phyloP scores from a whole-genome alignment of 2,113 vertebrate species.

The Verasper variegatus region DNA sequence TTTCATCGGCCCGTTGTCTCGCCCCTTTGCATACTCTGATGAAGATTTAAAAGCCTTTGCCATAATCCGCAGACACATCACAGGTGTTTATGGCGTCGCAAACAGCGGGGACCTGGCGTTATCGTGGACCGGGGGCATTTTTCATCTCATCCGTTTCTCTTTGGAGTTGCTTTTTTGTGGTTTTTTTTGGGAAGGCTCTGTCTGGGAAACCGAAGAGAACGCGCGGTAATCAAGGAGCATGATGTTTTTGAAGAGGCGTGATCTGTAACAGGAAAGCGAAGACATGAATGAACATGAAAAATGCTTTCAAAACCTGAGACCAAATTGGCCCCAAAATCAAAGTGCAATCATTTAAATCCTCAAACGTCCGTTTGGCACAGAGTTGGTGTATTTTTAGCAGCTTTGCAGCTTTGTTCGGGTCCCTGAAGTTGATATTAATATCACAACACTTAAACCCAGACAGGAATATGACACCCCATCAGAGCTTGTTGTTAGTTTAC shows the following conservation, averaged over 20 bases:
- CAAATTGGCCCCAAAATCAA: slow-evolving; percentile 44
- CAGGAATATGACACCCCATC: neutral
- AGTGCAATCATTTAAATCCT: slow-evolving; percentile 29
- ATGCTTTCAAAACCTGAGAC: slow-evolving; percentile 23
- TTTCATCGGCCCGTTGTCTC: slow-evolving; percentile 33
- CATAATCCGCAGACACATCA: slow-evolving; percentile 54
- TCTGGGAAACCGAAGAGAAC: slow-evolving; percentile 14
- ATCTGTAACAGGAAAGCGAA: slow-evolving; percentile 25
- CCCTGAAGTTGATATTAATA: slow-evolving; percentile 32
- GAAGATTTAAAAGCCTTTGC: slow-evolving; percentile 53
- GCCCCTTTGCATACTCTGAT: slow-evolving; percentile 31
- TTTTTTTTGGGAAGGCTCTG: slow-evolving; percentile 14
- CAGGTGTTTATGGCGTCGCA: slow-evolving; percentile 44
- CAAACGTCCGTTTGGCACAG: slow-evolving; percentile 8
- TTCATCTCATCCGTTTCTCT: slow-evolving; percentile 33
- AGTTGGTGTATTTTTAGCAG: slow-evolving; percentile 34
- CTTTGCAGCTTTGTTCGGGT: slow-evolving; percentile 7
- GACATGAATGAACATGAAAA: slow-evolving; percentile 3
- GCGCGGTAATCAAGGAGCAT: slow-evolving; percentile 19
- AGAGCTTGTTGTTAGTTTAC: slow-evolving; percentile 9
- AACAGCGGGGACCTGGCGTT: slow-evolving; percentile 29
- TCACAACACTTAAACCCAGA: slow-evolving; percentile 16
- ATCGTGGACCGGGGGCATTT: slow-evolving; percentile 13
- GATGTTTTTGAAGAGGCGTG: slow-evolving; percentile 28
- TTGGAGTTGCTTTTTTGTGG: slow-evolving; percentile 11